These are phyloP conservation scores for Arvicanthis niloticus DNA, from an alignment of 2,113 vertebrate genomes.

Conservation along the genomic window DNA sequence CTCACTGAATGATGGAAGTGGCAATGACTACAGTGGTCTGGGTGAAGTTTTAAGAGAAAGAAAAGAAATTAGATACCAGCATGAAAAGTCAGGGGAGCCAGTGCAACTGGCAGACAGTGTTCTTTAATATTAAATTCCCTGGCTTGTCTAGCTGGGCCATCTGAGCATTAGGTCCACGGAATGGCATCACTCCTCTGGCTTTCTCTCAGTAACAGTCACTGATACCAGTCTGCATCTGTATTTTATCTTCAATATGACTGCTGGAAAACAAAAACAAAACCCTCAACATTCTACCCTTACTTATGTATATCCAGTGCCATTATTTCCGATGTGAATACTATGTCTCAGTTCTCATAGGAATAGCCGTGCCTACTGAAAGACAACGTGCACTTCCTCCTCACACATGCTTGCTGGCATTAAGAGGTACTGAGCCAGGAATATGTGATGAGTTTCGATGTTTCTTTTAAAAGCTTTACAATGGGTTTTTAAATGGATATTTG, in stretches of 20 bases:
- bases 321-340: slow-evolving; percentile 56
- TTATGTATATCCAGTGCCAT: slow-evolving; percentile 3
- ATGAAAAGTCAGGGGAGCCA: slow-evolving; percentile 7
- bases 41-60: slow-evolving; percentile 32
- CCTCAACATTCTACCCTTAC: neutral
- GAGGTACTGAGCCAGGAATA: slow-evolving; percentile 49
- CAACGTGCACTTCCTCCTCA: slow-evolving; percentile 59
- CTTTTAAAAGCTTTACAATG: slow-evolving; percentile 52
- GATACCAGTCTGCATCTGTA: slow-evolving; percentile 46
- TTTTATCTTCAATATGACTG: neutral
- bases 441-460: slow-evolving; percentile 61
- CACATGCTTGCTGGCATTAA: slow-evolving; percentile 35
- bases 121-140: slow-evolving; percentile 46
- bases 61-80: slow-evolving; percentile 32
- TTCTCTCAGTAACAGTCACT: slow-evolving; percentile 9
- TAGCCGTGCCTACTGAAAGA: slow-evolving; percentile 43
- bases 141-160: slow-evolving; percentile 48
- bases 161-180: slow-evolving; percentile 10
- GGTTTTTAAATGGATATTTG: slow-evolving; percentile 66
- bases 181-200: slow-evolving; percentile 44
- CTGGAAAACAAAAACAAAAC: slow-evolving; percentile 19
- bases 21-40: slow-evolving; percentile 3
- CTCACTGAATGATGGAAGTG: slow-evolving; percentile 37
- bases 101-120: neutral
- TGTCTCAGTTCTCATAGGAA: slow-evolving; percentile 40